Conservation (phyloP, 2,797 vertebrate genomes). For the Simalia tracyae region DNA sequence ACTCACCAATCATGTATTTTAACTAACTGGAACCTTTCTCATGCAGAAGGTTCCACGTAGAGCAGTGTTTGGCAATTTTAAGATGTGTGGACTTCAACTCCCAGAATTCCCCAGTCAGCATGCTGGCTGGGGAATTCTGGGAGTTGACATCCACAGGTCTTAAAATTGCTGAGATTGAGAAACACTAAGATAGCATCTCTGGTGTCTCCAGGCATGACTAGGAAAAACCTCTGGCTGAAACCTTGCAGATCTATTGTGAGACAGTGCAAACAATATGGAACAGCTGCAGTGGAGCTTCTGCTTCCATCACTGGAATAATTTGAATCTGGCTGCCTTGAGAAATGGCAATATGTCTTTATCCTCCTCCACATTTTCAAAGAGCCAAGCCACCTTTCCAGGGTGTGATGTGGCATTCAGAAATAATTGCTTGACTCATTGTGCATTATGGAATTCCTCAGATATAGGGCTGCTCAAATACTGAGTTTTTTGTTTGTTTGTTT, state of each 20-base stretch:
- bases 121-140: not conserved
- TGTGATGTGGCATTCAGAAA: not conserved
- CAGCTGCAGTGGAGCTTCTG: not conserved
- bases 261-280: not conserved
- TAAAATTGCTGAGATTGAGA: not conserved
- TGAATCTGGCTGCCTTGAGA: not conserved
- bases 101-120: not conserved
- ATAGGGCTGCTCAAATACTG: not conserved
- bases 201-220: not conserved
- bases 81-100: not conserved
- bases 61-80: not conserved
- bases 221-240: not conserved
- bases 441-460: not conserved
- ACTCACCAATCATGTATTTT: not conserved
- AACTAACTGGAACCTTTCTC: not conserved
- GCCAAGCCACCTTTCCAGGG: not conserved
- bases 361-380: not conserved
- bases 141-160: not conserved
- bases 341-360: not conserved
- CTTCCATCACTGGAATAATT: not conserved
- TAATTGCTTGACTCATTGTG: not conserved
- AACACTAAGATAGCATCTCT: not conserved
- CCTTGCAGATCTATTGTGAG: not conserved
- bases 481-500: not conserved
- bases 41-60: not conserved